phyloP scores from a whole-genome alignment of 2,797 vertebrate genomes.

The Limnodromus scolopaceus region DNA sequence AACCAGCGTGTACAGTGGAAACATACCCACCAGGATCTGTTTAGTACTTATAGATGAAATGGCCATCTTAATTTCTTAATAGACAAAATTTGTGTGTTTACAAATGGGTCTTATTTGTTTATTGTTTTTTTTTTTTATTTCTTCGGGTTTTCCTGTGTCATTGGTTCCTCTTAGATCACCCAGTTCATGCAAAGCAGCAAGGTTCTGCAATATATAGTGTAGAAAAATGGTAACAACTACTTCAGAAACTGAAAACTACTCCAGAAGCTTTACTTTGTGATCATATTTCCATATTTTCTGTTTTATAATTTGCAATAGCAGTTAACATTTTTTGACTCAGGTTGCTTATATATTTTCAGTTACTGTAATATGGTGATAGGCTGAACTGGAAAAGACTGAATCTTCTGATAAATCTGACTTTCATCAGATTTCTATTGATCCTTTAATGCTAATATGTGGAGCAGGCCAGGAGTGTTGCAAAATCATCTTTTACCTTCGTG shows the following conservation, averaged over 20 bases:
- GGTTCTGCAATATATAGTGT: background rate
- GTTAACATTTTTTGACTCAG: background rate
- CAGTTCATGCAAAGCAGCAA: background rate
- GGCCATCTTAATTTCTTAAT: background rate
- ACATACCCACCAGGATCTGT: background rate
- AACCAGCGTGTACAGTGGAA: background rate
- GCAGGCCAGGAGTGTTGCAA: background rate
- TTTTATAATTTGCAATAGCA: background rate
- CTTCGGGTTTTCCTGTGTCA: background rate
- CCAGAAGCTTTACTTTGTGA: background rate
- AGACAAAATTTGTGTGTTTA: background rate
- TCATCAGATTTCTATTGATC: background rate
- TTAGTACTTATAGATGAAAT: background rate
- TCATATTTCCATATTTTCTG: background rate
- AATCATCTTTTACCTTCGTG: background rate
- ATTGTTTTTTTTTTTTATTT: fast-evolving
- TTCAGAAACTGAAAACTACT: background rate
- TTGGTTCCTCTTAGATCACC: background rate
- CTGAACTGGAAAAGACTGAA: background rate
- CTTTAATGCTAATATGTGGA: background rate
- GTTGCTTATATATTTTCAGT: background rate
- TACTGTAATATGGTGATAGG: background rate
- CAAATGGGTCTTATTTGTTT: background rate
- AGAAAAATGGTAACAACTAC: background rate
- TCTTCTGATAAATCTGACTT: background rate